Conservation (phyloP, 2,888 invertebrate species). For the Teinopalpus imperialis region DNA sequence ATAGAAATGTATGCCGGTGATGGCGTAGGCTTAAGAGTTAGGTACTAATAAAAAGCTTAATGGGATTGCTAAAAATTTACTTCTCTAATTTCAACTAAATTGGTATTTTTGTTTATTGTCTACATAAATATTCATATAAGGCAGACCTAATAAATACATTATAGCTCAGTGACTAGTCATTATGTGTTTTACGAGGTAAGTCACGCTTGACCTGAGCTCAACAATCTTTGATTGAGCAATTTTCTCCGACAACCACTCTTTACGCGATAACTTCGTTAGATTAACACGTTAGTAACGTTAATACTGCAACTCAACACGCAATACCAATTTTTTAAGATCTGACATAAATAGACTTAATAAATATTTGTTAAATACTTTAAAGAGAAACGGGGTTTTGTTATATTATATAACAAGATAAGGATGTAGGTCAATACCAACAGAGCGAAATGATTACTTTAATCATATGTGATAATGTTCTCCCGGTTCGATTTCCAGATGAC, state of each 20-base stretch:
- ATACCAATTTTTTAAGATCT: slow-evolving; percentile 23
- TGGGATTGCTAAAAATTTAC: slow-evolving; percentile 1
- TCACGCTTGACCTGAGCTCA: slow-evolving; percentile 41
- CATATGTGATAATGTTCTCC: too few species aligned
- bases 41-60: too few species aligned
- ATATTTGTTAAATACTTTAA: too few species aligned
- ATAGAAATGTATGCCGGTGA: too few species aligned
- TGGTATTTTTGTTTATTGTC: slow-evolving; percentile 20
- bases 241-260: slow-evolving; percentile 41
- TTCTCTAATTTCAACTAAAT: slow-evolving; percentile 14
- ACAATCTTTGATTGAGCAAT: slow-evolving; percentile 43
- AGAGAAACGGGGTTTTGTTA: too few species aligned
- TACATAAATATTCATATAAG: slow-evolving; percentile 35
- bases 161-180: slow-evolving; percentile 35
- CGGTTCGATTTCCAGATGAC: too few species aligned
- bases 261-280: slow-evolving; percentile 43
- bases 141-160: slow-evolving; percentile 39
- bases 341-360: neutral
- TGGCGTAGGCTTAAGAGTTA: too few species aligned
- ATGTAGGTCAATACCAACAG: too few species aligned
- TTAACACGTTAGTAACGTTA: slow-evolving; percentile 41
- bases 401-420: too few species aligned
- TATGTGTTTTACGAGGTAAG: slow-evolving; percentile 40
- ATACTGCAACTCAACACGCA: slow-evolving; percentile 35
- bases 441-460: too few species aligned